Evolutionary conservation across 2,888 invertebrate species (phyloP).

Genomic region (Drosophila lutescens): DNA sequence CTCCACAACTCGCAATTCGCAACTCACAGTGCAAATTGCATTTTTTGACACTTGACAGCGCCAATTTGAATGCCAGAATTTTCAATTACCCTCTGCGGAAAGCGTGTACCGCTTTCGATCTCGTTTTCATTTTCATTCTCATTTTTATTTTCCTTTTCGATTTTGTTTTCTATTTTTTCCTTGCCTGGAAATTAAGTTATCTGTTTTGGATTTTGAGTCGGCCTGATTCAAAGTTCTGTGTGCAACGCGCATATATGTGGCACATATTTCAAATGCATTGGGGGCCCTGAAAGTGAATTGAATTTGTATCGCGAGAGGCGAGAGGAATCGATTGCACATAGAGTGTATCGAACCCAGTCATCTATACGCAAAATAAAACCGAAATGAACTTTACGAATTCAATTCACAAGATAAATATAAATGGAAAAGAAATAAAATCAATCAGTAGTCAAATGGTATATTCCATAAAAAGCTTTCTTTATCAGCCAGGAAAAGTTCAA

Average conservation of each 20-base stretch:
- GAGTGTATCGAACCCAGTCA: constrained; percentile 19
- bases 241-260: constrained; percentile 10
- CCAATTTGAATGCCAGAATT: constrained; percentile 58
- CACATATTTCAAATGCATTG: constrained; percentile 38
- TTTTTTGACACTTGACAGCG: constrained; percentile 59
- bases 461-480: not conserved
- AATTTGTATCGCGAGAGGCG: constrained; percentile 31
- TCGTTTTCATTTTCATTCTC: not conserved
- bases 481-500: no score
- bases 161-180: not conserved
- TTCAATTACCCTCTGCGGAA: constrained; percentile 55
- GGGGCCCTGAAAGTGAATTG: constrained; percentile 21
- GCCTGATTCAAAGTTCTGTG: constrained; percentile 33
- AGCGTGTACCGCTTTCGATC: constrained; percentile 15
- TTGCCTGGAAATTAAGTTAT: constrained; percentile 44
- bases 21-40: constrained; percentile 40
- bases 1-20: no score
- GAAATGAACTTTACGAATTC: constrained; percentile 11
- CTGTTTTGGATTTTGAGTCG: constrained; percentile 47
- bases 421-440: constrained; percentile 11
- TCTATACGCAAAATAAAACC: constrained; percentile 20
- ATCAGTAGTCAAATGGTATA: constrained; percentile 1
- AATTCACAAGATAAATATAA: constrained; percentile 8
- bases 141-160: not conserved
- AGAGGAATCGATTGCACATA: constrained; percentile 24